Evolutionary conservation across 1,140 invertebrate genomes (phyloP).

Genomic region (Drosophila gunungcola): DNA sequence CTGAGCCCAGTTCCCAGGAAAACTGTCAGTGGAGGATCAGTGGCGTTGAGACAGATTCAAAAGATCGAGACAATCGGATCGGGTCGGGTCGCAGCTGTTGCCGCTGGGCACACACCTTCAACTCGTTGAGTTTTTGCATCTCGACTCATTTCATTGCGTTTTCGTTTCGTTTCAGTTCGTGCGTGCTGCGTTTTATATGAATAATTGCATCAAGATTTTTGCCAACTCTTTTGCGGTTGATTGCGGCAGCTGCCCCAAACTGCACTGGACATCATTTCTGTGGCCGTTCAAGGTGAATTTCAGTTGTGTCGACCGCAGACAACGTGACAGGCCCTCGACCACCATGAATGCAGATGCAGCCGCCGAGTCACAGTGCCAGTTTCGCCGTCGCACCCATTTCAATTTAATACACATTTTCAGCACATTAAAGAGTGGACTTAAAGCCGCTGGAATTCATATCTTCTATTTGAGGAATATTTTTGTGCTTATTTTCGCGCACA

Average conservation of each 20-base stretch:
- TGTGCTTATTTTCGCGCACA: conserved; percentile 56
- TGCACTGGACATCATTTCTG: conserved; percentile 33
- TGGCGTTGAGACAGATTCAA: conserved; percentile 34
- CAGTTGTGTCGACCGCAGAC: conserved; percentile 68
- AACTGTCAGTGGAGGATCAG: conserved; percentile 68
- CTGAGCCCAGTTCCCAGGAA: conserved; percentile 32
- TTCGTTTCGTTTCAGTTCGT: conserved; percentile 26
- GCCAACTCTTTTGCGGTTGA: conserved; percentile 40
- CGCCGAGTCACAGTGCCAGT: too few relatives aligned
- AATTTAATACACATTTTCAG: conserved; percentile 76
- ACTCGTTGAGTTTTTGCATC: conserved; percentile 38
- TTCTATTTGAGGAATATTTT: conserved; percentile 38
- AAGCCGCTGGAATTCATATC: conserved; percentile 46
- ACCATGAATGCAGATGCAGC: conserved; percentile 38
- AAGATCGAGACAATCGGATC: conserved; percentile 23
- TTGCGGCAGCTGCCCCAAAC: conserved; percentile 31
- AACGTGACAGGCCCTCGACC: conserved; percentile 70
- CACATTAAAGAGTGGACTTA: conserved; percentile 44
- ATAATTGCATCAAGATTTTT: conserved; percentile 81
- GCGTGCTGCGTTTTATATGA: conserved; percentile 55
- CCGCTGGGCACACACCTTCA: conserved; percentile 69
- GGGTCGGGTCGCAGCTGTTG: conserved; percentile 59
- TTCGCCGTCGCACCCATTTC: conserved; percentile 50
- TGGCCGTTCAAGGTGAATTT: conserved; percentile 70
- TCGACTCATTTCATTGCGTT: conserved; percentile 11